Conservation (phyloP, 1,140 invertebrate genomes). For the Pararge aegeria region DNA sequence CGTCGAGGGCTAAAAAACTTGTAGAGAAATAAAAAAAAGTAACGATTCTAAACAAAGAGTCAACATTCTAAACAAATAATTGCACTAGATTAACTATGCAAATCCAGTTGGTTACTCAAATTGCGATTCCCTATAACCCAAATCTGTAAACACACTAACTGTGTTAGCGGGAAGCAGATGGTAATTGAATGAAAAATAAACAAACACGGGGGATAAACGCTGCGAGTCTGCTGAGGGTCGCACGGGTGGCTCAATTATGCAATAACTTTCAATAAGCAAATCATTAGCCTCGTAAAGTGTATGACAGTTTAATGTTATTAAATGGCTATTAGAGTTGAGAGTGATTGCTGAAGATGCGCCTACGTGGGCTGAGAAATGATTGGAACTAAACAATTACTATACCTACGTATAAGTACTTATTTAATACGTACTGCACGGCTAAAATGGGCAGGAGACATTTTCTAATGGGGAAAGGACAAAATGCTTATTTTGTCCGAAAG, state of each 20-base stretch:
- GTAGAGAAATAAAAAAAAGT: too few relatives aligned
- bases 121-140: conserved; percentile 32
- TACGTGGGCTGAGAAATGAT: conserved; percentile 18
- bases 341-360: conserved; percentile 23
- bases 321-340: conserved; percentile 28
- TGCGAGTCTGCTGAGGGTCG: conserved; percentile 49
- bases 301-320: conserved; percentile 29
- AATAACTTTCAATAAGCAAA: conserved; percentile 71
- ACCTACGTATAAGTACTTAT: neutral
- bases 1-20: too few relatives aligned
- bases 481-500: too few relatives aligned
- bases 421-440: too few relatives aligned
- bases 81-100: neutral
- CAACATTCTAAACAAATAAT: too few relatives aligned
- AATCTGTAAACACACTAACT: conserved; percentile 48
- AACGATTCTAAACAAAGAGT: too few relatives aligned
- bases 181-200: conserved; percentile 73
- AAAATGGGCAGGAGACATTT: too few relatives aligned
- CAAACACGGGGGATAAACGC: conserved; percentile 54
- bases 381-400: conserved; percentile 7
- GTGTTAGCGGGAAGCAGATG: conserved; percentile 48
- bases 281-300: conserved; percentile 35
- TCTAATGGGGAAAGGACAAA: too few relatives aligned
- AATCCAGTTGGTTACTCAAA: conserved; percentile 11
- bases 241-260: conserved; percentile 74